Percentiles rank a stretch among this genome's conserved stretches.
Evolutionary conservation across 2,113 vertebrate genomes (phyloP).

Genomic region (Leptodactylus fuscus): DNA sequence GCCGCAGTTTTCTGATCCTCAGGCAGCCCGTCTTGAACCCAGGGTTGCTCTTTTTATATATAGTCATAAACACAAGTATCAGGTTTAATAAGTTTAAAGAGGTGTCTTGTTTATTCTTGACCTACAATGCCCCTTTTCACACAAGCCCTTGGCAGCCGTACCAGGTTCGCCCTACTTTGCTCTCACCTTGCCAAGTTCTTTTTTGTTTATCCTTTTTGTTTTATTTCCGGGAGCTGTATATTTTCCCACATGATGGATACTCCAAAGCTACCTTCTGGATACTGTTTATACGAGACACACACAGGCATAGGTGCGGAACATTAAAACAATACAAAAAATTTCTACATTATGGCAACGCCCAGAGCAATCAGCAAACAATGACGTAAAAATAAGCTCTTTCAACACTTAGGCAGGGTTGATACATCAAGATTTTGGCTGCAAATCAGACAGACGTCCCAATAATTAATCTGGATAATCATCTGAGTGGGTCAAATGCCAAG

Average conservation of each 20-base stretch:
- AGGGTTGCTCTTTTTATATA: constrained; percentile 8
- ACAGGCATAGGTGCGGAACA: constrained; percentile 39
- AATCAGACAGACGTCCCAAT: background rate
- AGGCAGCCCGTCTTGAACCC: background rate
- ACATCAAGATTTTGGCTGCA: constrained; percentile 7
- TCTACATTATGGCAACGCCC: background rate
- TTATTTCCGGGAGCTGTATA: constrained; percentile 58
- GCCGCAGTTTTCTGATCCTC: background rate
- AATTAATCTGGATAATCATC: background rate
- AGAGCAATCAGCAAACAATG: constrained; percentile 39
- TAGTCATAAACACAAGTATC: constrained; percentile 24
- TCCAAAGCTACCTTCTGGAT: constrained; percentile 50
- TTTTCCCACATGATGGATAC: constrained; percentile 27
- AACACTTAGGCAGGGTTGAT: constrained; percentile 27
- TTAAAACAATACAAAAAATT: background rate
- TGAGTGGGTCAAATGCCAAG: background rate
- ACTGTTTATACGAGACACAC: constrained; percentile 14
- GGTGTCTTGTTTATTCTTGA: constrained; percentile 31
- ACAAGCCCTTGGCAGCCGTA: constrained; percentile 24
- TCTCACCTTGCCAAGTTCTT: constrained; percentile 22
- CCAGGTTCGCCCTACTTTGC: constrained; percentile 24
- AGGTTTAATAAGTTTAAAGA: background rate
- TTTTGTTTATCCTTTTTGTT: constrained; percentile 38
- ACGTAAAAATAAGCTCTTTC: constrained; percentile 10
- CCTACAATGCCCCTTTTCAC: constrained; percentile 41